phyloP scores from a whole-genome alignment of 1,140 invertebrate genomes.

The Cyclina sinensis region DNA sequence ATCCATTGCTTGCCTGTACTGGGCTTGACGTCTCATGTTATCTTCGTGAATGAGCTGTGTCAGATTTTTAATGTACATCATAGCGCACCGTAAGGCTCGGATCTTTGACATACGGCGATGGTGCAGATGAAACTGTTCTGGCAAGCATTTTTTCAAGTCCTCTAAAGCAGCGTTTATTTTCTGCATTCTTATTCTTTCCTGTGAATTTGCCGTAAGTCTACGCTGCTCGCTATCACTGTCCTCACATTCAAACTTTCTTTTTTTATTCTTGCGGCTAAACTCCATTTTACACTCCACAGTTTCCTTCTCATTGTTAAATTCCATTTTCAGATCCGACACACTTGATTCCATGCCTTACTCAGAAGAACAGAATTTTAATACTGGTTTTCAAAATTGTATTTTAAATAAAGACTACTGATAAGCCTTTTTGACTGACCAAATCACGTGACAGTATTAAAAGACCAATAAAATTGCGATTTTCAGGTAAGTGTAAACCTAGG shows the following conservation, averaged over 20 bases:
- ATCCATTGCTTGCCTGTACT: conserved; percentile 31
- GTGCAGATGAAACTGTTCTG: conserved; percentile 98
- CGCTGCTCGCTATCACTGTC: conserved; percentile 73
- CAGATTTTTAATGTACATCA: conserved; percentile 99
- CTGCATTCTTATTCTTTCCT: conserved; percentile 96
- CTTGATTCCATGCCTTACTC: background rate
- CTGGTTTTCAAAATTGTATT: background rate
- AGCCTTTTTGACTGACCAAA: conserved; percentile 1
- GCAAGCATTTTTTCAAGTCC: conserved; percentile 89
- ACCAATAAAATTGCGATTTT: conserved; percentile 41
- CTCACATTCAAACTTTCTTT: conserved; percentile 47
- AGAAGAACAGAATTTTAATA: background rate
- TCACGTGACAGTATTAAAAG: background rate
- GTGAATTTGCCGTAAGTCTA: conserved; percentile 72
- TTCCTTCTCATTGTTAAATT: conserved; percentile 5
- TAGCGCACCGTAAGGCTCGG: conserved; percentile 97
- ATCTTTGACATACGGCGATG: conserved; percentile 98
- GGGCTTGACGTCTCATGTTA: conserved; percentile 13
- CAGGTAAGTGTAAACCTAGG: no score
- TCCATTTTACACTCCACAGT: background rate
- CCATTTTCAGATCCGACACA: background rate
- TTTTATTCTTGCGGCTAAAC: background rate
- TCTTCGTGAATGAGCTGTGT: conserved; percentile 91
- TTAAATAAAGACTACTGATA: conserved; percentile 14
- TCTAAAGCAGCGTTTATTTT: conserved; percentile 99